Evolutionary conservation across 2,888 invertebrate genomes (phyloP).

Genomic region (Melanargia galathea): DNA sequence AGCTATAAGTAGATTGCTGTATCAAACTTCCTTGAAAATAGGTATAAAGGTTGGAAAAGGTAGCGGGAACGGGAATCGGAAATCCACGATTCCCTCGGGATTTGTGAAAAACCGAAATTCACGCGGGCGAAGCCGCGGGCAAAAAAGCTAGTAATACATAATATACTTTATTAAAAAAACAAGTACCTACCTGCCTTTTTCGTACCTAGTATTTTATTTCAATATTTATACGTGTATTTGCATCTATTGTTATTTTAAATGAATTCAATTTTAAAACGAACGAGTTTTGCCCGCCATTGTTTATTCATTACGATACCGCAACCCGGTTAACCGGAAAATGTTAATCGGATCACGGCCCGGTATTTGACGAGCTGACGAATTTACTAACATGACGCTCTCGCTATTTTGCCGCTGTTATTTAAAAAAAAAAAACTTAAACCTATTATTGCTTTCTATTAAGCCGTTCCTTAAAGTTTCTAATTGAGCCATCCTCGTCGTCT

Average conservation of each 20-base stretch:
- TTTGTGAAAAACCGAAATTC: too few species aligned
- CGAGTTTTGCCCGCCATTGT: constrained; percentile 13
- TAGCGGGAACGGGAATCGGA: too few species aligned
- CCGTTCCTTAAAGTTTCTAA: too few species aligned
- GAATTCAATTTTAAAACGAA: constrained; percentile 8
- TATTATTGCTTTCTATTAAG: too few species aligned
- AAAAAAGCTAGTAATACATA: too few species aligned
- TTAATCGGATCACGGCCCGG: constrained; percentile 31
- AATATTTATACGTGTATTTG: constrained; percentile 8
- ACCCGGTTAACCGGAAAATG: constrained; percentile 27
- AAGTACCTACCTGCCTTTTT: neutral
- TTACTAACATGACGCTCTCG: constrained; percentile 25
- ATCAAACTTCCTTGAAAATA: too few species aligned
- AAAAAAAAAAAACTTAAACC: neutral
- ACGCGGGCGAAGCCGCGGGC: too few species aligned
- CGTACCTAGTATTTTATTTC: neutral
- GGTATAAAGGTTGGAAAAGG: too few species aligned
- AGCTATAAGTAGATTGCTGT: too few species aligned
- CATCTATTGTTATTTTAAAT: constrained; percentile 11
- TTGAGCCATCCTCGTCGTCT: too few species aligned
- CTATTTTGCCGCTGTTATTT: constrained; percentile 25
- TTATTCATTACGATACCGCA: constrained; percentile 24
- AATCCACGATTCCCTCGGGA: too few species aligned
- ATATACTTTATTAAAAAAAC: neutral
- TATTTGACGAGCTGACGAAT: constrained; percentile 32